Conservation (phyloP, 1,140 invertebrate species). For the Papilio glaucus region DNA sequence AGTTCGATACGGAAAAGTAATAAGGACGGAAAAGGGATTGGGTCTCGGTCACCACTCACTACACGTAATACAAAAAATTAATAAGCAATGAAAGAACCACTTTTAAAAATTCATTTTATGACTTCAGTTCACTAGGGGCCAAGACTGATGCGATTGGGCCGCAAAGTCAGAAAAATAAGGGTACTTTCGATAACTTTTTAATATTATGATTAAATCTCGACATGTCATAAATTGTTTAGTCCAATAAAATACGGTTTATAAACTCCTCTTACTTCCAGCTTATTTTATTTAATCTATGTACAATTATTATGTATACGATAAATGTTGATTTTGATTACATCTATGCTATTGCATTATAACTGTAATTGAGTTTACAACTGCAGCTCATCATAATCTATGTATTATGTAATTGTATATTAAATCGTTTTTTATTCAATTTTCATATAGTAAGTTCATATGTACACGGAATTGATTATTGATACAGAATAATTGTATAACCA, state of each 20-base stretch:
- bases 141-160: not conserved
- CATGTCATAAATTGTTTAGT: not conserved
- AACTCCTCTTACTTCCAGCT: not conserved
- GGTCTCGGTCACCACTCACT: not conserved
- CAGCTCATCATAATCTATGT: slow-evolving; percentile 7
- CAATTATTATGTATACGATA: slow-evolving; percentile 23
- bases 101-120: not conserved
- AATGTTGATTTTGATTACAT: slow-evolving; percentile 28
- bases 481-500: slow-evolving; percentile 1
- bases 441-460: slow-evolving; percentile 8
- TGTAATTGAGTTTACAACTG: slow-evolving; percentile 15
- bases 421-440: not conserved
- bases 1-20: not conserved
- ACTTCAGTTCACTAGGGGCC: not conserved
- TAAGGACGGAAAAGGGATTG: not conserved
- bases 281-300: slow-evolving; percentile 19
- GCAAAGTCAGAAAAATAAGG: not conserved
- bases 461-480: not conserved
- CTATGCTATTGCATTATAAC: slow-evolving; percentile 19
- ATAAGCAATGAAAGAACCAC: not conserved
- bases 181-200: not conserved
- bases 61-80: not conserved
- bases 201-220: not conserved
- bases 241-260: not conserved
- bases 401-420: slow-evolving; percentile 10